phyloP scores from a whole-genome alignment of 2,113 vertebrate species.

The Corvus cornix region DNA sequence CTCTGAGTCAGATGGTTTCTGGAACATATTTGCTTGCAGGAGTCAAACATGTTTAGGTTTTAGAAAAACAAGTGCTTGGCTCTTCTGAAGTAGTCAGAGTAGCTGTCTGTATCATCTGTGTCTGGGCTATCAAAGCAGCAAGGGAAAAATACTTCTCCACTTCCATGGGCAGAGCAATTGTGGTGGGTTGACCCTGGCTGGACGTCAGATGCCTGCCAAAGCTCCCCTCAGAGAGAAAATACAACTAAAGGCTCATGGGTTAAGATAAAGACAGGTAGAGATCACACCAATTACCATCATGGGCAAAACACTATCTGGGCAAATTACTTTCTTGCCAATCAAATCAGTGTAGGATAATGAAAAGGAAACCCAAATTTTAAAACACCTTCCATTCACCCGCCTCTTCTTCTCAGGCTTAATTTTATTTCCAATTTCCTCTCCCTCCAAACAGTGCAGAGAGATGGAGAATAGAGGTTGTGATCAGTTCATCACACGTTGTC shows the following conservation, averaged over 20 bases:
- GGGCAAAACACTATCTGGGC: not conserved
- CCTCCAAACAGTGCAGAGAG: not conserved
- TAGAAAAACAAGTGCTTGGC: not conserved
- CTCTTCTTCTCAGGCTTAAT: not conserved
- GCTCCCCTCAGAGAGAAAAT: not conserved
- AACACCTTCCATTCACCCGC: not conserved
- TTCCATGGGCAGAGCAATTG: not conserved
- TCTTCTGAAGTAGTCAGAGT: not conserved
- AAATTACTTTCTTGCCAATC: not conserved
- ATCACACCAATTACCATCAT: not conserved
- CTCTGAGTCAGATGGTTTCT: not conserved
- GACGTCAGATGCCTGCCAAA: not conserved
- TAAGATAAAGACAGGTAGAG: not conserved
- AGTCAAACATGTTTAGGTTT: not conserved
- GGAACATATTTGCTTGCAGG: not conserved
- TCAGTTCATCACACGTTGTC: not conserved
- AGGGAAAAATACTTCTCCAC: not conserved
- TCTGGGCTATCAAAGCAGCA: not conserved
- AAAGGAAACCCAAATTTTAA: not conserved
- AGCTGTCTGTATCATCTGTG: not conserved
- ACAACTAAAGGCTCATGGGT: not conserved
- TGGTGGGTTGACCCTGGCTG: not conserved
- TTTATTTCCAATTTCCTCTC: not conserved
- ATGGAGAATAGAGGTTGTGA: not conserved
- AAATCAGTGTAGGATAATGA: not conserved